Conservation (phyloP, 2,113 vertebrate species). For the Psilopogon haemacephalus region DNA sequence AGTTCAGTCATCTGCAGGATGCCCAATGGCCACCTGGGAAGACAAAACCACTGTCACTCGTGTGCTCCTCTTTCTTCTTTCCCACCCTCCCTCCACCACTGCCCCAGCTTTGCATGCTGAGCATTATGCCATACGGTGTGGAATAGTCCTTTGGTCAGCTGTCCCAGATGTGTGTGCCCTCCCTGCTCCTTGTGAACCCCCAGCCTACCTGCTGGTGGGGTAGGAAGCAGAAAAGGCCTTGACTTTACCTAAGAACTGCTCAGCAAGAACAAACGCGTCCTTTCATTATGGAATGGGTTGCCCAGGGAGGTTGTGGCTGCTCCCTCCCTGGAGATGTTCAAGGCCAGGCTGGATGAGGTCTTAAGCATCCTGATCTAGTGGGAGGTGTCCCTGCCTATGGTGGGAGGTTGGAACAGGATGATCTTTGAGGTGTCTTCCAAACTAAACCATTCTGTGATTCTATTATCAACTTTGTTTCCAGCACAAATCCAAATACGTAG, state of each 20-base stretch:
- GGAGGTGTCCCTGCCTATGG: too few relatives aligned
- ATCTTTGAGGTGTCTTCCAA: too few relatives aligned
- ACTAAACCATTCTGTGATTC: too few relatives aligned
- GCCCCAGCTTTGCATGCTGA: neutral
- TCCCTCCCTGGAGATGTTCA: too few relatives aligned
- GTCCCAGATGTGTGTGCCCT: neutral
- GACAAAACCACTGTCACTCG: neutral
- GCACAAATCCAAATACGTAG: neutral
- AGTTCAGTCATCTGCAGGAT: neutral
- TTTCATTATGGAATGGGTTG: too few relatives aligned
- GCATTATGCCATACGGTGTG: fast-evolving
- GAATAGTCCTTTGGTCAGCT: neutral
- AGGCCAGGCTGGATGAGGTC: too few relatives aligned
- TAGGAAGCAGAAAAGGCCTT: neutral
- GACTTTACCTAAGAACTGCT: neutral
- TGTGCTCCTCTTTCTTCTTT: neutral
- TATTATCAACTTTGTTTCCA: neutral
- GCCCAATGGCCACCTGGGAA: neutral
- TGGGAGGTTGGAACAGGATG: too few relatives aligned
- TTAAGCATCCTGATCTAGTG: too few relatives aligned
- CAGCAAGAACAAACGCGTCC: neutral
- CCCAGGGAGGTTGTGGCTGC: too few relatives aligned
- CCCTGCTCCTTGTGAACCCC: neutral
- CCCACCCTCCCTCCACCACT: too few relatives aligned
- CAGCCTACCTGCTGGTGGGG: neutral